A percentile compares a stretch with the other conserved stretches of the same genome.
phyloP scores from a whole-genome alignment of 2,888 invertebrate species.

The Acleris cristana region DNA sequence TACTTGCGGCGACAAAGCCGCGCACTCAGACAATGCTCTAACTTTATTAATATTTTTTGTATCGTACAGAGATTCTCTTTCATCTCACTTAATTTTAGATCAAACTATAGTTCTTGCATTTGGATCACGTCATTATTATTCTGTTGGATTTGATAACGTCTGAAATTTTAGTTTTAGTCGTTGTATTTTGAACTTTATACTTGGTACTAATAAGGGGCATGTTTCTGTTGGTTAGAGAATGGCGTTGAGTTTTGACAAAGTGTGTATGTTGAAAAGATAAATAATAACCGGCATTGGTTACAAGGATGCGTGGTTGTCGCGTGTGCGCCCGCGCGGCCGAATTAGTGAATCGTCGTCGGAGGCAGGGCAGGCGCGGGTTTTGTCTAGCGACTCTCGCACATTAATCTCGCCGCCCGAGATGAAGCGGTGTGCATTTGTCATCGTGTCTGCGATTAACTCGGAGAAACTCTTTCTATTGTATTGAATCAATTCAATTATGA shows the following conservation, averaged over 20 bases:
- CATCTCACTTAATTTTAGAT: slow-evolving; percentile 82
- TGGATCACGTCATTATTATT: slow-evolving; percentile 80
- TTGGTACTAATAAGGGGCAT: slow-evolving; percentile 44
- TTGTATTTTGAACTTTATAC: slow-evolving; percentile 52
- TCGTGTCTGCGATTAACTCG: slow-evolving; percentile 76
- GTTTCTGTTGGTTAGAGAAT: slow-evolving; percentile 40
- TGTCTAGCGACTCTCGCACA: slow-evolving; percentile 76
- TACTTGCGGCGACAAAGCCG: slow-evolving; percentile 76
- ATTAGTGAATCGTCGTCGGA: slow-evolving; percentile 69
- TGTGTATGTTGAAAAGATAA: slow-evolving; percentile 69
- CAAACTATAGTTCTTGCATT: slow-evolving; percentile 80
- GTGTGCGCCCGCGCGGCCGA: slow-evolving; percentile 67
- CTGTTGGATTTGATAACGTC: slow-evolving; percentile 63
- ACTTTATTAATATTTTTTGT: slow-evolving; percentile 80
- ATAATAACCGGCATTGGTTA: slow-evolving; percentile 79
- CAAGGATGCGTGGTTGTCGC: slow-evolving; percentile 70
- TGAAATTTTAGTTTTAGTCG: slow-evolving; percentile 42
- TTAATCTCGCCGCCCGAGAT: slow-evolving; percentile 78
- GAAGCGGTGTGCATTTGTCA: slow-evolving; percentile 83
- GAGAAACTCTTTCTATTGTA: slow-evolving; percentile 76
- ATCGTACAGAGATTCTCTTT: slow-evolving; percentile 78
- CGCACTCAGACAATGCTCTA: slow-evolving; percentile 72
- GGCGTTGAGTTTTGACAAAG: slow-evolving; percentile 55
- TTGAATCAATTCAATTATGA: slow-evolving; percentile 78
- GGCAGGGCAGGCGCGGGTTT: slow-evolving; percentile 70